Evolutionary conservation across 2,888 invertebrate genomes (phyloP), one percentile per base, ranked within the genome.

Genomic region (Drosophila mettleri): DNA sequence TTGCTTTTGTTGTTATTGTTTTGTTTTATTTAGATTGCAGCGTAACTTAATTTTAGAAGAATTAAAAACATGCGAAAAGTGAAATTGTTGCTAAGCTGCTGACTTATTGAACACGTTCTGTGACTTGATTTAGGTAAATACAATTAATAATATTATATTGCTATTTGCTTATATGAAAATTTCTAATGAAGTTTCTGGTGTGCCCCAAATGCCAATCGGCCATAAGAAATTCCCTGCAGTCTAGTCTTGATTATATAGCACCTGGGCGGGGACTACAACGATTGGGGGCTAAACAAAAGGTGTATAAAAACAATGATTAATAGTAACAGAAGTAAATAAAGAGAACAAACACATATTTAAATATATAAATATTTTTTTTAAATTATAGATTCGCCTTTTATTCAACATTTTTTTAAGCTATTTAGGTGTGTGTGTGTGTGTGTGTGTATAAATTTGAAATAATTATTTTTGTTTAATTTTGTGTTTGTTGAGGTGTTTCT

Each of bases 31-130:
- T 36, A 67, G 49, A 39, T 45, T 36, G 29, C 39, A 52, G 39
- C 16, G 14, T 49, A 74, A 48, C 33, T 12, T 33, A 43, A 31
- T n/a, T 12, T 34, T 31, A 33, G 33, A 34, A n/a, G 49, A 22
- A 39, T 58, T 58, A 49, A 49, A 18, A 58, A 46, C 9, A 33
- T 7, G n/a, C 16, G 39, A 27, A 33, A 39, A 6, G 24, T 39
- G 48, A 24, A 39, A 39, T 39, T 22, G n/a, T 18, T 31, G 31
- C 51, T 59, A 58, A 66, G 52, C 74, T 52, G 58, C 49, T 73
- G 77, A 53, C 49, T 74, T 68, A 62, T 84, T 80, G 81, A 86
- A 80, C 87, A 86, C 78, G 84, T 78, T 55, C 62, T 82, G 86
- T 86, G 83, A 82, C 77, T 76, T 80, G 43, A 79, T 66, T 78